Percentiles rank a stretch among this genome's conserved stretches.
These are phyloP conservation scores for Machimus atricapillus DNA, from an alignment of 2,888 invertebrate genomes.

Conservation along the genomic window DNA sequence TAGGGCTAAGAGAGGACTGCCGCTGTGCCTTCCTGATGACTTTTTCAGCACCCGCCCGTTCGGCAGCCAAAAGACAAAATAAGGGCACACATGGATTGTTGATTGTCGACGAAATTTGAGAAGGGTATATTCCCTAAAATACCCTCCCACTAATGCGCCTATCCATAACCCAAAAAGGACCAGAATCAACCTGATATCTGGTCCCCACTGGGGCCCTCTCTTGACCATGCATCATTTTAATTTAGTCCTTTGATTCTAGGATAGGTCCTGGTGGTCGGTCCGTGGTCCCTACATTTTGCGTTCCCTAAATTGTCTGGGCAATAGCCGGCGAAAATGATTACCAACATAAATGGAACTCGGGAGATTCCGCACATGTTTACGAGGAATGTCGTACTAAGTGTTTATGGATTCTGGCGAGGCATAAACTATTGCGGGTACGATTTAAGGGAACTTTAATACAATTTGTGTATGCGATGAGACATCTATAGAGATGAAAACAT, in stretches of 20 bases:
- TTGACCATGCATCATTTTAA: conserved; percentile 15
- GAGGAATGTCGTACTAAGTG: not conserved
- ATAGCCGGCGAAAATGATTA: not conserved
- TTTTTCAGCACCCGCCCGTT: not conserved
- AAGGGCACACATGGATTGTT: not conserved
- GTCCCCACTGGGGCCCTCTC: not conserved
- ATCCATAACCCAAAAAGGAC: not conserved
- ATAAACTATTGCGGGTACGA: not conserved
- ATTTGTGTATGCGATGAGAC: not conserved
- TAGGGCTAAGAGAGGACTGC: not conserved
- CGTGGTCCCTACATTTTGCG: not conserved
- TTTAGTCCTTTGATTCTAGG: not conserved
- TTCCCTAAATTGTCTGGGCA: not conserved
- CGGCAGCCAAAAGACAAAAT: not conserved
- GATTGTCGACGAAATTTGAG: conserved; percentile 3
- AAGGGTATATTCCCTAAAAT: not conserved
- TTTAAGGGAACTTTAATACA: not conserved
- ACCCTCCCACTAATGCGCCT: not conserved
- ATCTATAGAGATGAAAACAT: not conserved
- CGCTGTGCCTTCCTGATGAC: not conserved
- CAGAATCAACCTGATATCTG: not conserved
- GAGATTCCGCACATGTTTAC: not conserved
- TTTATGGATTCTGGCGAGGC: not conserved
- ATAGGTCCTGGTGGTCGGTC: not conserved
- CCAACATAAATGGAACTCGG: not conserved